These are phyloP conservation scores for Petrocephalus microphthalmus DNA, from an alignment of 2,113 vertebrate genomes.

Conservation along the genomic window DNA sequence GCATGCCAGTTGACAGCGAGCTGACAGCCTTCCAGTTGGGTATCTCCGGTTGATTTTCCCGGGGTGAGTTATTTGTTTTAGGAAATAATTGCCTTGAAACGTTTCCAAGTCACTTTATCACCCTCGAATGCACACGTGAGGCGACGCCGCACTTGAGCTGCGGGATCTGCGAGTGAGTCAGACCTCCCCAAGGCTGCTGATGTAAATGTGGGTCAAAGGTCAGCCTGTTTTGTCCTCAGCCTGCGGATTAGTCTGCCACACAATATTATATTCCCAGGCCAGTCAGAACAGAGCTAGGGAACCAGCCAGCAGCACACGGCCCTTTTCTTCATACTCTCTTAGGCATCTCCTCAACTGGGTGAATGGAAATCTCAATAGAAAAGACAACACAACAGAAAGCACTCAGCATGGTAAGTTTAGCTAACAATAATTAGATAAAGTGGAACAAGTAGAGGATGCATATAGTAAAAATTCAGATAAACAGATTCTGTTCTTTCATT, in stretches of 20 bases:
- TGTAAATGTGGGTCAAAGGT: slow-evolving; percentile 20
- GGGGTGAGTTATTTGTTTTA: not conserved
- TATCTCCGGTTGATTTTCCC: not conserved
- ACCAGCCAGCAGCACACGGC: not conserved
- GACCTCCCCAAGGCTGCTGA: not conserved
- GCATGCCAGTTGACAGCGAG: not conserved
- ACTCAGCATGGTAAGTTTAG: not conserved
- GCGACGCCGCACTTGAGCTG: not conserved
- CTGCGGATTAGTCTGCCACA: slow-evolving; percentile 10
- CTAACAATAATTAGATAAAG: not conserved
- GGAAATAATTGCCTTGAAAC: slow-evolving; percentile 13
- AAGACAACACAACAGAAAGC: not conserved
- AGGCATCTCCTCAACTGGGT: not conserved
- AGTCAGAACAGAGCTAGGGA: not conserved
- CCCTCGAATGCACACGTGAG: not conserved
- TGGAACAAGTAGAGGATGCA: not conserved
- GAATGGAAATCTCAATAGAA: not conserved
- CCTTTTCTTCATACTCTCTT: not conserved
- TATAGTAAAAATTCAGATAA: not conserved
- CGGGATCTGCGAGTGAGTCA: not conserved
- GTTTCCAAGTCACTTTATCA: slow-evolving; percentile 10
- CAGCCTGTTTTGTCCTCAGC: slow-evolving; percentile 13
- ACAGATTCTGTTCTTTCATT: not conserved
- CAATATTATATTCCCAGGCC: not conserved
- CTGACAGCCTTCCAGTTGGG: not conserved